Conservation (phyloP, 2,888 invertebrate genomes). For the Leptinotarsa haldemani region DNA sequence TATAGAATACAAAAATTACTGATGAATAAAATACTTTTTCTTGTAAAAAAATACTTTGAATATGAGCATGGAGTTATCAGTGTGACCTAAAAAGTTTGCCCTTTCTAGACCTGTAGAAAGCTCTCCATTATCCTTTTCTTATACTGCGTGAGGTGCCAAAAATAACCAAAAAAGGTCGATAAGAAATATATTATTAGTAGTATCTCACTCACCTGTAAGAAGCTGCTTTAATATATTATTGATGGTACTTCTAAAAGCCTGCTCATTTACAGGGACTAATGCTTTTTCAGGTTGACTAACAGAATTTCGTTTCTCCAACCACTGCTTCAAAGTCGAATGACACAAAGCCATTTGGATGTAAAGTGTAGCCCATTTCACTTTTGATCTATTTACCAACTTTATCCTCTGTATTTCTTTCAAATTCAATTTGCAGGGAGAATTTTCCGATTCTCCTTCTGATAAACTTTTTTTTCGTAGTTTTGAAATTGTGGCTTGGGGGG, state of each 20-base stretch:
- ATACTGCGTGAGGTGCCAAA: too few relatives aligned
- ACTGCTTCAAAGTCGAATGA: constrained; percentile 79
- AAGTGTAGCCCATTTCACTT: constrained; percentile 75
- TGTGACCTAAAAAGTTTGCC: too few relatives aligned
- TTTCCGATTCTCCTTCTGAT: constrained; percentile 58
- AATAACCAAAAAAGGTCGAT: too few relatives aligned
- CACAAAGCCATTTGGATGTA: constrained; percentile 89
- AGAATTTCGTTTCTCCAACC: constrained; percentile 76
- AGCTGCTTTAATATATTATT: constrained; percentile 78
- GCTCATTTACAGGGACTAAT: constrained; percentile 52
- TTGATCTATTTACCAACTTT: constrained; percentile 31
- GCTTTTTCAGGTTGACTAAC: constrained; percentile 50
- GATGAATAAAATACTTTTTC: too few relatives aligned
- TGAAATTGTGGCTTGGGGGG: constrained; percentile 2
- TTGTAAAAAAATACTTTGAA: too few relatives aligned
- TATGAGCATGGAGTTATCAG: too few relatives aligned
- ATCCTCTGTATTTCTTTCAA: constrained; percentile 56
- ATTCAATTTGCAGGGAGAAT: constrained; percentile 57
- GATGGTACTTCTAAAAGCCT: constrained; percentile 64
- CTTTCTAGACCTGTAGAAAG: too few relatives aligned
- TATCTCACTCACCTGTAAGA: constrained; percentile 64
- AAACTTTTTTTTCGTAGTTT: constrained; percentile 52
- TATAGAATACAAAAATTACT: too few relatives aligned
- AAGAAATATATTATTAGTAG: not conserved
- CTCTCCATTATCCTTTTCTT: too few relatives aligned